Conservation (phyloP, 2,113 vertebrate species). For the Cyanistes caeruleus region DNA sequence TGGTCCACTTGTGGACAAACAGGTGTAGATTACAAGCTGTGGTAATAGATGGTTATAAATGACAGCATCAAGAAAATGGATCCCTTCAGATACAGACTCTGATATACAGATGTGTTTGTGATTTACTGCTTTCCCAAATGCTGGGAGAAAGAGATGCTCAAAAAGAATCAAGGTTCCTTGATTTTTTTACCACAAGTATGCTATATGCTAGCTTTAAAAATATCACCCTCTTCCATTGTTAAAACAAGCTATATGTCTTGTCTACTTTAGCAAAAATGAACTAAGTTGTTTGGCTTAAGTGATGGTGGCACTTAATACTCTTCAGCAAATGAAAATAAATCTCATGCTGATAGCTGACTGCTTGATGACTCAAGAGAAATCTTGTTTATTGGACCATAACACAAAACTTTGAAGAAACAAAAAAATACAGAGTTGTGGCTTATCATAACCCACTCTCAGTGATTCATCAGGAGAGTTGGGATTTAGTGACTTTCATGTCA, state of each 20-base stretch:
- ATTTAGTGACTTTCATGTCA: constrained; percentile 62
- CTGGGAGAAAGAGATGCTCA: neutral
- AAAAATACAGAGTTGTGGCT: constrained; percentile 18
- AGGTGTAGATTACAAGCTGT: neutral
- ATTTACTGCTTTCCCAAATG: neutral
- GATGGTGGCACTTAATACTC: neutral
- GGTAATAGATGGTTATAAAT: neutral
- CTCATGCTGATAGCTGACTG: constrained; percentile 32
- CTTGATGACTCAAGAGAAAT: constrained; percentile 55
- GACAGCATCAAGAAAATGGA: neutral
- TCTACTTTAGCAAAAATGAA: neutral
- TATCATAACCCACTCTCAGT: constrained; percentile 57
- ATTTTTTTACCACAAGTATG: neutral
- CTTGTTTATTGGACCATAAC: constrained; percentile 28
- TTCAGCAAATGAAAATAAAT: constrained; percentile 3
- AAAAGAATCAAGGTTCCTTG: neutral
- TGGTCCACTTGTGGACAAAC: neutral
- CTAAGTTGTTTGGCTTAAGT: neutral
- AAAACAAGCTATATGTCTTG: neutral
- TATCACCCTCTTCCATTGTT: neutral
- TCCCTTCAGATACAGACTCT: neutral
- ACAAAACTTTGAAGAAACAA: constrained; percentile 50
- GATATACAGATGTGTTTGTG: neutral
- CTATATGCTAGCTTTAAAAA: neutral
- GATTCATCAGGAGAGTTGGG: constrained; percentile 62